Evolutionary conservation across 2,888 invertebrate genomes (phyloP).

Genomic region (Epinotia demarniana): DNA sequence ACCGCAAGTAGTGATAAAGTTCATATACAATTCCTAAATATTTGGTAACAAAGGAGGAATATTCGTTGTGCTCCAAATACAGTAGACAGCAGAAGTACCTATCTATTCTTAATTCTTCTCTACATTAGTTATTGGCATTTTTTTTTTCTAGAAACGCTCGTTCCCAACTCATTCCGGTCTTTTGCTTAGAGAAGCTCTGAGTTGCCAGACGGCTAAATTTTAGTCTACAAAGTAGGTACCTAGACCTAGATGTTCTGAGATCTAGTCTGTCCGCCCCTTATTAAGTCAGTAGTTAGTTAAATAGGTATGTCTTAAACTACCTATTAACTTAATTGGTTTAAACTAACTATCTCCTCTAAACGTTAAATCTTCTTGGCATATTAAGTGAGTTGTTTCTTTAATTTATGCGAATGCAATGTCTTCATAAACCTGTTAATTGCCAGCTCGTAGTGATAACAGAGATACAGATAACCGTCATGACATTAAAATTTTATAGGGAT

Average conservation of each 20-base stretch:
- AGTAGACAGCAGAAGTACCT: too few species aligned
- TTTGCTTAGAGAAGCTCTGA: too few species aligned
- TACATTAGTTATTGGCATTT: too few species aligned
- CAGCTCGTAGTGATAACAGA: neutral
- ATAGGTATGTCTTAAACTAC: neutral
- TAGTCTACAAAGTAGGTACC: too few species aligned
- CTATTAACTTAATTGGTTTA: neutral
- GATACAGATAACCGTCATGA: neutral
- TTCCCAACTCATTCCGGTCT: too few species aligned
- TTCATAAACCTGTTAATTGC: conserved; percentile 4
- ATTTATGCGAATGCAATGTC: neutral
- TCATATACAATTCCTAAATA: too few species aligned
- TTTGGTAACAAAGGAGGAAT: too few species aligned
- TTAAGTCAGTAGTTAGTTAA: neutral
- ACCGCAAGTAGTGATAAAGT: too few species aligned
- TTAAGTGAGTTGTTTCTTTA: neutral
- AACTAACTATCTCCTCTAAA: neutral
- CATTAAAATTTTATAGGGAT: neutral
- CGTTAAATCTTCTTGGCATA: neutral
- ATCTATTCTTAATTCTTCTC: too few species aligned
- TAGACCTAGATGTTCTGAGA: neutral
- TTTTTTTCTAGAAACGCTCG: too few species aligned
- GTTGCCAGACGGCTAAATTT: neutral
- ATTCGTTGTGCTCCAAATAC: too few species aligned
- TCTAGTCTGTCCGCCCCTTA: neutral